Base-by-base conservation (phyloP, 2,797 vertebrate genomes). In the Coluber constrictor region DNA sequence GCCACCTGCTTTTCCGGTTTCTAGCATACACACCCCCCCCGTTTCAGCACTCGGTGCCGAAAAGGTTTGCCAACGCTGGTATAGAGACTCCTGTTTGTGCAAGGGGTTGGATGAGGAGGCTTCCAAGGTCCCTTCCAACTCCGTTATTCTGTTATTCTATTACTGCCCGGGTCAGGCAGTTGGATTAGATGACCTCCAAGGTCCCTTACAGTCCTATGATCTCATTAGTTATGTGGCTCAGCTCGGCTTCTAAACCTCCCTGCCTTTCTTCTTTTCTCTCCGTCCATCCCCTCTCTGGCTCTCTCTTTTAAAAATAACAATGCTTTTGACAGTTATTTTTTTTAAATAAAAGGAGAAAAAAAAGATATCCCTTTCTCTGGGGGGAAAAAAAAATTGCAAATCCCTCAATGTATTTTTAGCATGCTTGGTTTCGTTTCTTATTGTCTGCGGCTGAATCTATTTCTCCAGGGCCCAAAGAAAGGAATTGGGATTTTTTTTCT, bases 371-470 rank as follows among this genome's bases (percentile, higher is more conserved):
- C 66, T 20, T 79, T 95, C 92, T 87, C n/a, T 70, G 15, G 86
- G 4, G 1, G 56, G n/a, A n/a, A 56, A 56, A 87, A 27, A 88
- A 57, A 59, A 54, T 32, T 23, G 55, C 55, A 37, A 59, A 60
- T 43, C 37, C 92, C 87, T 92, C 91, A 87, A 90, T 79, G 92
- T 97, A 96, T 96, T 96, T 96, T 96, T 92, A 93, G 94, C 94
- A 79, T 87, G 0, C 93, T 91, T 92, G 90, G 74, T 92, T 97
- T 95, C 89, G 92, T 97, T 96, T 96, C 94, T 96, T 95, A 94
- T 94, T 97, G 97, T 97, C 96, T 96, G 94, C 93, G 95, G 43
- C 37, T 7, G 92, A 96, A 95, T 94, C 94, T 92, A 60, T 89
- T 95, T 93, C 95, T 55, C 95, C 91, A 95, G 94, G 95, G 95